Base-by-base conservation (phyloP, 53 echinoderm and acorn worm genomes). In the Temnopleurus reevesii region DNA sequence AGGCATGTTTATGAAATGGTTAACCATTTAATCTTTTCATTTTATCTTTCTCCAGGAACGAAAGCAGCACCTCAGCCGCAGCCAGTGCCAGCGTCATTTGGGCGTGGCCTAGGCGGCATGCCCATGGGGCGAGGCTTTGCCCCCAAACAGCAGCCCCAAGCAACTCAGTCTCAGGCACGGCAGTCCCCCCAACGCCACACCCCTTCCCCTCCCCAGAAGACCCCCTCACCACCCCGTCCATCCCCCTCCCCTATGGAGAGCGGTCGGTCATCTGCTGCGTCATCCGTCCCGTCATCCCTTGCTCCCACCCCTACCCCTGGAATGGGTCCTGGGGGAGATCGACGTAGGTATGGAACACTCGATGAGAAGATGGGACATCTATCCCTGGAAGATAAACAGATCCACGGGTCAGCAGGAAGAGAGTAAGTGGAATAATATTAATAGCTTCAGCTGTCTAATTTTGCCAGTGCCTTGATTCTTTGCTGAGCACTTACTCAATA, bases 391-490 rank as follows among this genome's bases (percentile, higher is more conserved):
- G 60, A 45, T 12, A 85, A 85, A 28, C 9, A 85, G 44, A 85
- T 45, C 44, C 85, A 85, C 9, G 95, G 95, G 45, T 90, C 71
- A 21, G 87, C 91, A n/a, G 95, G 95, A 8, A 61, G 59, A 91
- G 59, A 81, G 95, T 95, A 90, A 91, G 93, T 77, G 18, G n/a
- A n/a, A n/a, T n/a, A n/a, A n/a, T n/a, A n/a, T n/a, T n/a, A n/a
- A n/a, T n/a, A n/a, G n/a, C n/a, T n/a, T n/a, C n/a, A n/a, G n/a
- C n/a, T n/a, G n/a, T n/a, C n/a, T n/a, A n/a, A n/a, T n/a, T n/a
- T n/a, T n/a, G n/a, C n/a, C n/a, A n/a, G n/a, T n/a, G n/a, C n/a
- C n/a, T n/a, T n/a, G n/a, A n/a, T n/a, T n/a, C n/a, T n/a, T n/a
- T n/a, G n/a, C n/a, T n/a, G n/a, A n/a, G n/a, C n/a, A n/a, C n/a